A percentile compares a stretch with the other conserved stretches of the same genome.
Conservation (phyloP, 2,113 vertebrate species). For the Scophthalmus maximus region DNA sequence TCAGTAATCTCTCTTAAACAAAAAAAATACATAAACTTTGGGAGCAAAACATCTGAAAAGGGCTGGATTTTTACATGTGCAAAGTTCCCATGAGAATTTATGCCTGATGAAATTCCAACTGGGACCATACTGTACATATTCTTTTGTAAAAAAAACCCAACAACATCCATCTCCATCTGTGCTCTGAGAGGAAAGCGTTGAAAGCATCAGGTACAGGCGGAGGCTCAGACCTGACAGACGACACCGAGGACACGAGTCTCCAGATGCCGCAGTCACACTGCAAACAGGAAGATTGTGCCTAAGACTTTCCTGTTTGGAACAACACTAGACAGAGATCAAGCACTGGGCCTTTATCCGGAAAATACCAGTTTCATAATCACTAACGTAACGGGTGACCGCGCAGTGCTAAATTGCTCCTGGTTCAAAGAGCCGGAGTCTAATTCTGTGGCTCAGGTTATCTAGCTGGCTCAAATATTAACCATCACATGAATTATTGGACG, state of each 20-base stretch:
- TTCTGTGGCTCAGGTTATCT: slow-evolving; percentile 57
- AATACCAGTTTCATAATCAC: slow-evolving; percentile 24
- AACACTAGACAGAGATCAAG: neutral
- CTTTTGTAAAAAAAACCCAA: too few relatives aligned
- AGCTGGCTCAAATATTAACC: slow-evolving; percentile 77
- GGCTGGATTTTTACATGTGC: too few relatives aligned
- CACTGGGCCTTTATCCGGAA: neutral
- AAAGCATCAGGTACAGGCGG: too few relatives aligned
- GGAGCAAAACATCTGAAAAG: neutral
- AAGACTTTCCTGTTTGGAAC: neutral
- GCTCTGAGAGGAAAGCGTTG: too few relatives aligned
- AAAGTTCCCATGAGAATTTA: neutral
- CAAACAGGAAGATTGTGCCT: neutral
- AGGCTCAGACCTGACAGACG: too few relatives aligned
- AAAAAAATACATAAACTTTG: neutral
- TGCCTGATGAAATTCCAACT: too few relatives aligned
- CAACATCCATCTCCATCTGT: too few relatives aligned
- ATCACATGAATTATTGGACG: slow-evolving; percentile 72
- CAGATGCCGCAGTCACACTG: neutral
- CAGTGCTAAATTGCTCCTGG: slow-evolving; percentile 5
- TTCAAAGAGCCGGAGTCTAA: slow-evolving; percentile 53
- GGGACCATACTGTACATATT: too few relatives aligned
- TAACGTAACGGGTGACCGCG: neutral
- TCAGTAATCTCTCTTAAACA: too few relatives aligned
- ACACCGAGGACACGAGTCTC: neutral